A percentile compares a stretch with the other conserved stretches of the same genome.
These are phyloP conservation scores for Sebastes oblongus DNA, from an alignment of 2,797 vertebrate species.

Conservation along the genomic window DNA sequence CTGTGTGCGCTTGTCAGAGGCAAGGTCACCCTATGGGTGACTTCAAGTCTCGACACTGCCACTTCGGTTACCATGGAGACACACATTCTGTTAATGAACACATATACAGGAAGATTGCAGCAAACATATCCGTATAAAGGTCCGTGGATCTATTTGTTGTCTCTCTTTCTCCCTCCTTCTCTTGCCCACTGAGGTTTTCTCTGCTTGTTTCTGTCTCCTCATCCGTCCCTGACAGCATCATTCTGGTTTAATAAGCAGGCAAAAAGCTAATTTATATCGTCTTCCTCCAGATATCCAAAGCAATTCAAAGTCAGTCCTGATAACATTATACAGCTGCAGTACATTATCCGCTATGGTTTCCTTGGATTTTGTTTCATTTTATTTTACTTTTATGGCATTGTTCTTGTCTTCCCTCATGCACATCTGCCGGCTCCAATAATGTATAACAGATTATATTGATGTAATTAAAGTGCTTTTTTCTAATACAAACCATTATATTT, in stretches of 20 bases:
- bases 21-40: conserved; percentile 63
- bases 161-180: conserved; percentile 6
- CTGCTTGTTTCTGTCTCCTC: background rate
- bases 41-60: conserved; percentile 40
- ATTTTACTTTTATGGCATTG: background rate
- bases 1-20: conserved; percentile 56
- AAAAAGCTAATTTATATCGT: background rate
- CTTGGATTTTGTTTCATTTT: background rate
- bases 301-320: background rate
- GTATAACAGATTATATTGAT: conserved; percentile 37
- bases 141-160: background rate
- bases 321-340: background rate
- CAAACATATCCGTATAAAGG: conserved; percentile 21
- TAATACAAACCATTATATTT: conserved; percentile 33
- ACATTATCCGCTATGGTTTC: background rate
- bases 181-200: background rate
- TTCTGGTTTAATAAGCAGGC: background rate
- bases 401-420: background rate
- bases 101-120: conserved; percentile 27
- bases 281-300: background rate
- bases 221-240: background rate
- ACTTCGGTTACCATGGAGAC: conserved; percentile 68
- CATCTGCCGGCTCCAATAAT: conserved; percentile 2
- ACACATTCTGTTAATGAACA: conserved; percentile 42
- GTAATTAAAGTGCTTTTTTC: conserved; percentile 32